Evolutionary conservation across 2,113 vertebrate genomes (phyloP).

Genomic region (Tricholaema leucomelas): DNA sequence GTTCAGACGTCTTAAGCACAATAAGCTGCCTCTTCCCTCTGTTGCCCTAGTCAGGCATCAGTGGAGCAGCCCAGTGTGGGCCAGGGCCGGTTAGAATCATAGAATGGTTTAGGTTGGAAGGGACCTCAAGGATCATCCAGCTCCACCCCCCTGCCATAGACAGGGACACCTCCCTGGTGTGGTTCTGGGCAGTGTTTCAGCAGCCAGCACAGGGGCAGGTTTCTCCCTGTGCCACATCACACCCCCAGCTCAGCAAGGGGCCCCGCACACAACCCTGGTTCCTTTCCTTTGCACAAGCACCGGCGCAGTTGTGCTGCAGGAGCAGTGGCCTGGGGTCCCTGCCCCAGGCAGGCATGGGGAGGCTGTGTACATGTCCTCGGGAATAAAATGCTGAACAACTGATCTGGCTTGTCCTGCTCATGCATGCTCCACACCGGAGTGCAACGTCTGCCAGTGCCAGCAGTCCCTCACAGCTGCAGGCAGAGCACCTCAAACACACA

Average conservation of each 20-base stretch:
- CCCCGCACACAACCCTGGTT: constrained; percentile 33
- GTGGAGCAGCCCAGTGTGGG: neutral
- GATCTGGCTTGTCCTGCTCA: neutral
- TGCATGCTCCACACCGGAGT: neutral
- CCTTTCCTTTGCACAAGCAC: constrained; percentile 68
- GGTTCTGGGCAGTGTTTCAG: neutral
- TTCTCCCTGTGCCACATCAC: constrained; percentile 37
- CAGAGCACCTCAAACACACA: neutral
- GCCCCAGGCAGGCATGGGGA: constrained; percentile 30
- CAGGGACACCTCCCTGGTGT: too few species aligned
- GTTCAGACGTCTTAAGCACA: constrained; percentile 76
- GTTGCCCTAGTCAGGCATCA: neutral
- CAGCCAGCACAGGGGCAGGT: constrained; percentile 1
- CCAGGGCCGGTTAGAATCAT: neutral
- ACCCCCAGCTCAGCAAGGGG: constrained; percentile 15
- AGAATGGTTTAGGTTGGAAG: too few species aligned
- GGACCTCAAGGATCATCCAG: too few species aligned
- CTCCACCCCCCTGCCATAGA: too few species aligned
- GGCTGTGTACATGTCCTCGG: constrained; percentile 51
- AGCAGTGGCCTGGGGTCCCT: neutral
- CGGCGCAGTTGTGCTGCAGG: neutral
- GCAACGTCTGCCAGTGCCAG: neutral
- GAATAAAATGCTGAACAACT: constrained; percentile 56
- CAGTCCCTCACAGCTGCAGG: too few species aligned
- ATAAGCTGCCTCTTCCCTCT: constrained; percentile 53